These are phyloP conservation scores for Calosoma granatense DNA, from an alignment of 1,140 invertebrate genomes.

Conservation along the genomic window DNA sequence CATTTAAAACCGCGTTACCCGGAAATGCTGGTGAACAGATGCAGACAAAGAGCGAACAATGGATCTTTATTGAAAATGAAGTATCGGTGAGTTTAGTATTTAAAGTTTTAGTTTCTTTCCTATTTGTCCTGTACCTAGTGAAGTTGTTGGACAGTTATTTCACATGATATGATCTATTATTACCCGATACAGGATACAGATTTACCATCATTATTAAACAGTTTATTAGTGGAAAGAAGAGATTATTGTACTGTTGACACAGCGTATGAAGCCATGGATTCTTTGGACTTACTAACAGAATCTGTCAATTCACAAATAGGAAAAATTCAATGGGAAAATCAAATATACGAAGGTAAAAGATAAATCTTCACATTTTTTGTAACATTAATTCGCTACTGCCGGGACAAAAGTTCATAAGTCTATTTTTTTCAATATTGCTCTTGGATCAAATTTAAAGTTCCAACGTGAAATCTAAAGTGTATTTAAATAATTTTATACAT, in stretches of 20 bases:
- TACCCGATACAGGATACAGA: constrained; percentile 19
- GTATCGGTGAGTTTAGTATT: constrained; percentile 17
- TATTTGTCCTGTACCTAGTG: too few species aligned
- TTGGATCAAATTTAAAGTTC: too few species aligned
- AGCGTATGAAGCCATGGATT: constrained; percentile 32
- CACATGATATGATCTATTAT: background rate
- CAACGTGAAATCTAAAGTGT: too few species aligned
- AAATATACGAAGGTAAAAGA: constrained; percentile 12
- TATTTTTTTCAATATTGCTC: too few species aligned
- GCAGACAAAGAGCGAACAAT: constrained; percentile 20
- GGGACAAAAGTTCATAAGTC: too few species aligned
- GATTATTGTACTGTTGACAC: constrained; percentile 29
- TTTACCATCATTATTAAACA: constrained; percentile 23
- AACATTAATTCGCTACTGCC: too few species aligned
- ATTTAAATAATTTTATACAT: too few species aligned
- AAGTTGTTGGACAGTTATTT: background rate
- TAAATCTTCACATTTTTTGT: too few species aligned
- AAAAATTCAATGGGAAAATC: constrained; percentile 1
- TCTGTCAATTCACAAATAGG: constrained; percentile 6
- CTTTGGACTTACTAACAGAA: constrained; percentile 22
- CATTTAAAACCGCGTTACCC: constrained; percentile 32
- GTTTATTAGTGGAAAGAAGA: constrained; percentile 27
- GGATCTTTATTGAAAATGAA: constrained; percentile 16
- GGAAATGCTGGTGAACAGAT: constrained; percentile 20
- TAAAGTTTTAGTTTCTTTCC: background rate